Evolutionary conservation across 2,888 invertebrate genomes (phyloP), one percentile per base, ranked within the genome.

Genomic region (Arrhopalites spinosus): DNA sequence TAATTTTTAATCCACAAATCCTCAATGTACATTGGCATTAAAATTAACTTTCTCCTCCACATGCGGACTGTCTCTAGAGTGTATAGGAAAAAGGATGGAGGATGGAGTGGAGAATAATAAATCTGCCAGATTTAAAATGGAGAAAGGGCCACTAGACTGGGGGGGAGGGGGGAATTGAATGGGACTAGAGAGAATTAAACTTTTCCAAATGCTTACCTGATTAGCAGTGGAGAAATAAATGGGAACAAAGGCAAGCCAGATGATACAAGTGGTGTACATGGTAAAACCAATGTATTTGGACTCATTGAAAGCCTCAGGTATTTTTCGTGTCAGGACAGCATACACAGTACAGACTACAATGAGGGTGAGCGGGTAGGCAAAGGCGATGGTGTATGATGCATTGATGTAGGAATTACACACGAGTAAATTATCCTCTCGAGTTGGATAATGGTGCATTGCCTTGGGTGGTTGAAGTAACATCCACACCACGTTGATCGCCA

Each of bases 261-360:
- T 96, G 80, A 97, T 94, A 86, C 96, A 96, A 36, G 97, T 98
- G 61, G 97, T 97, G 87, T 96, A 99, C 98, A 99, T 98, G 29
- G 98, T 97, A 87, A 99, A 98, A 90, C 98, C 97, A 83, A 96
- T 96, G 87, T 96, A 95, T 87, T 96, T 96, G 84, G 96, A 96
- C 87, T 97, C 98, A 86, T 99, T 98, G 86, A 98, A 99, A 56
- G 97, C 97, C 86, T 98, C 98, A 0, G 98, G 99, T 79, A 98
- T 94, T 88, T 98, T 98, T 81, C 98, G 89, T 0, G 96, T 97
- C 66, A 96, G 90, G 0, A 97, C 91, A 0, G 98, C 98, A 85
- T 99, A 98, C 17, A 98, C 90, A 0, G 98, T 99, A 86, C 98
- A 98, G 77, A 89, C 85, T 5, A 86, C 84, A 78, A 89, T 88